A percentile compares a stretch with the other conserved stretches of the same genome.
Conservation (phyloP, 2,113 vertebrate genomes). For the Platichthys flesus region DNA sequence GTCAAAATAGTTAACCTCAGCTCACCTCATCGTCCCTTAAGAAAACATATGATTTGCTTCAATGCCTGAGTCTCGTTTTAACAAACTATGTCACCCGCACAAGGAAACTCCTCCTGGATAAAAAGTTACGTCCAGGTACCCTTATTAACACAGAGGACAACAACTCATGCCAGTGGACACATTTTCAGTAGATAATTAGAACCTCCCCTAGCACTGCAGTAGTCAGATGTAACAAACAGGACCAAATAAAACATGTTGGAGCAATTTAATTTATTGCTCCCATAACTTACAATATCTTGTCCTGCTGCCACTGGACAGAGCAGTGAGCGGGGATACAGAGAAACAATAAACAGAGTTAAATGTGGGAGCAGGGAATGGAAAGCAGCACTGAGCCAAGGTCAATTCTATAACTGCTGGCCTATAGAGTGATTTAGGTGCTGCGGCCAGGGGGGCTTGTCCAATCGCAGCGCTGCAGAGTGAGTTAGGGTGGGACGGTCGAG, state of each 20-base stretch:
- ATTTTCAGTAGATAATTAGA: slow-evolving; percentile 18
- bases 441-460: slow-evolving; percentile 44
- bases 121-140: slow-evolving; percentile 8
- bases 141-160: background rate
- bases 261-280: slow-evolving; percentile 35
- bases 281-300: slow-evolving; percentile 27
- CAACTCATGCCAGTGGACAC: background rate
- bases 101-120: slow-evolving; percentile 39
- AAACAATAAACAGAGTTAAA: slow-evolving; percentile 68
- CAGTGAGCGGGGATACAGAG: slow-evolving; percentile 22
- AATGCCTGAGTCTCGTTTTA: slow-evolving; percentile 36
- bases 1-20: slow-evolving; percentile 78
- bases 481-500: slow-evolving; percentile 58
- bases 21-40: slow-evolving; percentile 69
- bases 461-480: slow-evolving; percentile 29
- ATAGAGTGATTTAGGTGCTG: slow-evolving; percentile 67
- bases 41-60: slow-evolving; percentile 76
- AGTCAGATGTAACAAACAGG: background rate
- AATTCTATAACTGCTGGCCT: slow-evolving; percentile 70
- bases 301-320: slow-evolving; percentile 21
- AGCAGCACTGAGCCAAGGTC: slow-evolving; percentile 73
- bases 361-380: slow-evolving; percentile 60
- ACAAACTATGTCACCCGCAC: slow-evolving; percentile 37
- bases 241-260: slow-evolving; percentile 27
- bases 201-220: background rate